Percentiles rank a stretch among this genome's conserved stretches.
Conservation (phyloP, 2,797 vertebrate species). For the Hippocampus kuda region DNA sequence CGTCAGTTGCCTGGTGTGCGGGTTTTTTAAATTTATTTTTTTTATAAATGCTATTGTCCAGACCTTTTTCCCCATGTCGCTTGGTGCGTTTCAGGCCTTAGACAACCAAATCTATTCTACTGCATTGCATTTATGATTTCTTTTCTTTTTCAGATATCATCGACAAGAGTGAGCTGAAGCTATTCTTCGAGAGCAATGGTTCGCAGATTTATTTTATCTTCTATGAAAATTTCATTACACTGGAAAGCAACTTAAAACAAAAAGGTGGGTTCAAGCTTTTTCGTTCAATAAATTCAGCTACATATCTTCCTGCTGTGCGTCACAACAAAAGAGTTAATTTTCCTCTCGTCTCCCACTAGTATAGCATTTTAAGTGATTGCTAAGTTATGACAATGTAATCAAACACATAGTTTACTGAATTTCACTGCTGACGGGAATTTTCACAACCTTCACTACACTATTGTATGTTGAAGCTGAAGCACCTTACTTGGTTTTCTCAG, state of each 20-base stretch:
- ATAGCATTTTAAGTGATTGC: background rate
- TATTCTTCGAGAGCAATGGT: conserved; percentile 93
- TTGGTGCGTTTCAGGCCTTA: background rate
- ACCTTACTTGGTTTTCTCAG: conserved; percentile 65
- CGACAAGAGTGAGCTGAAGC: conserved; percentile 89
- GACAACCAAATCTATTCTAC: too few relatives aligned
- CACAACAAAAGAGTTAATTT: background rate
- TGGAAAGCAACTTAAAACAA: conserved; percentile 98
- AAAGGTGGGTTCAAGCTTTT: conserved; percentile 72
- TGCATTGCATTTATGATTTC: background rate
- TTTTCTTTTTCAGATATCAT: conserved; percentile 75
- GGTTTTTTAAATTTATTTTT: too few relatives aligned
- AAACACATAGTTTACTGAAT: background rate
- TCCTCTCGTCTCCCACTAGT: background rate
- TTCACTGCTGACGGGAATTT: background rate
- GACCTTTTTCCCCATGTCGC: background rate
- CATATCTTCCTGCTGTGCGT: conserved; percentile 21
- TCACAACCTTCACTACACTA: background rate
- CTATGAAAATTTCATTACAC: conserved; percentile 98
- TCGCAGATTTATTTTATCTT: conserved; percentile 99
- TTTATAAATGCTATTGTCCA: background rate
- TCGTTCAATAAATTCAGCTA: conserved; percentile 19
- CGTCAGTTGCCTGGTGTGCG: too few relatives aligned
- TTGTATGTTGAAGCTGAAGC: conserved; percentile 19
- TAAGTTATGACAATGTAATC: background rate